These are phyloP conservation scores for Actinia tenebrosa DNA, from an alignment of 64 coral and sea anemone genomes.

Conservation along the genomic window DNA sequence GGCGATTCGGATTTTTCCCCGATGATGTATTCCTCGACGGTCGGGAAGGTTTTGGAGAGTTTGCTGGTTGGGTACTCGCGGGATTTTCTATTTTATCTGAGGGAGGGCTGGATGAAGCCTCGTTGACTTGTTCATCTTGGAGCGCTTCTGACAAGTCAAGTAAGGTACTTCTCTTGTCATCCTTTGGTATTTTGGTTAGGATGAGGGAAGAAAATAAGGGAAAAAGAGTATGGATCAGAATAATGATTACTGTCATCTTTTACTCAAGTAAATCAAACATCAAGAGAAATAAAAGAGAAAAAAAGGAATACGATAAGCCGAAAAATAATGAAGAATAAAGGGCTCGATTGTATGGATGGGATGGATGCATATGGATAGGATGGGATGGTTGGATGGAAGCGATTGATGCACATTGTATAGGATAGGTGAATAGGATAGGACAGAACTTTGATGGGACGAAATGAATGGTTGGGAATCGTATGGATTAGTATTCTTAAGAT, in stretches of 20 bases:
- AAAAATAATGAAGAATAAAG: background rate
- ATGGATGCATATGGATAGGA: too few relatives aligned
- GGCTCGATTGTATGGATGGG: too few relatives aligned
- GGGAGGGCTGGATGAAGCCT: background rate
- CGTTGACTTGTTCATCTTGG: background rate
- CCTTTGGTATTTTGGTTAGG: background rate
- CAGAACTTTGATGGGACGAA: too few relatives aligned
- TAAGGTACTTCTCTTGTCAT: constrained; percentile 10
- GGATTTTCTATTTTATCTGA: background rate
- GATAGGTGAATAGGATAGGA: too few relatives aligned
- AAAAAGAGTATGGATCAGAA: background rate
- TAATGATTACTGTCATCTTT: background rate
- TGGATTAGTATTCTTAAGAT: too few relatives aligned
- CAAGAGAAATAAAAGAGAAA: background rate
- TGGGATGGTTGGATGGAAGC: too few relatives aligned
- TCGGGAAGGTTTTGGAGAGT: background rate
- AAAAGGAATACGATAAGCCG: background rate
- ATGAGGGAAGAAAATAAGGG: background rate
- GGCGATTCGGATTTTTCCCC: background rate
- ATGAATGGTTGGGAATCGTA: too few relatives aligned
- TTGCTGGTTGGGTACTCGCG: background rate
- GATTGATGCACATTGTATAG: too few relatives aligned
- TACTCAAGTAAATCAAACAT: background rate
- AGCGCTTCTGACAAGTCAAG: constrained; percentile 1
- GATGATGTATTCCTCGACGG: background rate